Percentiles rank a stretch among this genome's conserved stretches.
Evolutionary conservation across 2,888 invertebrate species (phyloP).

Genomic region (Dascillus cervinus): DNA sequence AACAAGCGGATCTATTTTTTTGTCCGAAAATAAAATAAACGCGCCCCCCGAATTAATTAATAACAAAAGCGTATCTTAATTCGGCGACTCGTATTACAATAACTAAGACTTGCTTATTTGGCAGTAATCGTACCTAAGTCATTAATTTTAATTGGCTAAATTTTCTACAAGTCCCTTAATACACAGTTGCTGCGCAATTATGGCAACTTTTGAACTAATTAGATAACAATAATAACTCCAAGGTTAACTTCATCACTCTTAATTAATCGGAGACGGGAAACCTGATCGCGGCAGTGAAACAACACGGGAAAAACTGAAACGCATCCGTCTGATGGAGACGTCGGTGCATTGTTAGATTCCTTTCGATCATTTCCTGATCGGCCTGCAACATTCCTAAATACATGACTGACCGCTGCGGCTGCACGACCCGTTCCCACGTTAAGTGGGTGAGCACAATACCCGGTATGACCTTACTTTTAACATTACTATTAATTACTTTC

Average conservation of each 20-base stretch:
- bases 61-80: conserved; percentile 17
- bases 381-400: too few relatives aligned
- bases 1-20: too few relatives aligned
- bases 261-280: conserved; percentile 18
- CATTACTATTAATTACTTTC: too few relatives aligned
- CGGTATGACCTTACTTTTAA: too few relatives aligned
- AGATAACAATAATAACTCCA: conserved; percentile 25
- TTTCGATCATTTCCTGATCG: too few relatives aligned
- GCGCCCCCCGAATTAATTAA: too few relatives aligned
- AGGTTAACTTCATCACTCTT: conserved; percentile 13
- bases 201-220: conserved; percentile 29
- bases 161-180: conserved; percentile 26
- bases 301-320: neutral
- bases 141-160: conserved; percentile 34
- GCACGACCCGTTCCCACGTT: too few relatives aligned
- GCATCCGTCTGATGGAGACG: neutral
- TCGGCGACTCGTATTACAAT: conserved; percentile 19
- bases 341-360: too few relatives aligned
- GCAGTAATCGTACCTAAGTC: conserved; percentile 31
- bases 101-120: conserved; percentile 28
- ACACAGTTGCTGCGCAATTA: conserved; percentile 29
- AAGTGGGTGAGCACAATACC: too few relatives aligned
- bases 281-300: conserved; percentile 7
- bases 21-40: too few relatives aligned
- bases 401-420: too few relatives aligned